phyloP scores from a whole-genome alignment of 2,797 vertebrate species.

The Centroberyx gerrardi region DNA sequence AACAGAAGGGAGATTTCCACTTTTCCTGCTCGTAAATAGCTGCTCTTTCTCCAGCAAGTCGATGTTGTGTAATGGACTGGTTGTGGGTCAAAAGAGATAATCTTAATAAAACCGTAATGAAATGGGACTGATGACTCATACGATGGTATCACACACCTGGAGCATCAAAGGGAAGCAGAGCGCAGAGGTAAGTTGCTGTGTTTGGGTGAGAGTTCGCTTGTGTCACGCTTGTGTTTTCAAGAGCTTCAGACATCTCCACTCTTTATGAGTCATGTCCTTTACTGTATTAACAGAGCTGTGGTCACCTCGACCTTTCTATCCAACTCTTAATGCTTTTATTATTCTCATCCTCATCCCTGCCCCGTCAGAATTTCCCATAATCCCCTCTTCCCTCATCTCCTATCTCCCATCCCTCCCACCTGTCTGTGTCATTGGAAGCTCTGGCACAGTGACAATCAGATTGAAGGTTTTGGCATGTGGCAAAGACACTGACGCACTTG shows the following conservation, averaged over 20 bases:
- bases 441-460: constrained; percentile 54
- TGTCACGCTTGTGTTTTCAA: constrained; percentile 37
- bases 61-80: constrained; percentile 29
- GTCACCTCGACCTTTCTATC: constrained; percentile 29
- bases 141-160: constrained; percentile 83
- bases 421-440: constrained; percentile 37
- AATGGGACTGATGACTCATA: constrained; percentile 68
- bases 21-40: neutral
- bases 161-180: constrained; percentile 74
- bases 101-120: constrained; percentile 75
- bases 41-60: neutral
- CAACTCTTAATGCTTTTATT: neutral
- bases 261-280: constrained; percentile 31
- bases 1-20: constrained; percentile 35
- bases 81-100: constrained; percentile 61
- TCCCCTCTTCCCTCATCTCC: constrained; percentile 9
- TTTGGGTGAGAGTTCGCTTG: neutral
- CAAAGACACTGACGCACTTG: constrained; percentile 28
- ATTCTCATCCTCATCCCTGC: neutral
- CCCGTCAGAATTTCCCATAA: constrained; percentile 51
- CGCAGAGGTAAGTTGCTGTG: constrained; percentile 1
- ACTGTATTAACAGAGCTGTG: neutral
- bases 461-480: constrained; percentile 25
- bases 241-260: constrained; percentile 12
- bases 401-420: constrained; percentile 18